phyloP scores from a whole-genome alignment of 2,797 vertebrate genomes.

The Leptodactylus fallax region DNA sequence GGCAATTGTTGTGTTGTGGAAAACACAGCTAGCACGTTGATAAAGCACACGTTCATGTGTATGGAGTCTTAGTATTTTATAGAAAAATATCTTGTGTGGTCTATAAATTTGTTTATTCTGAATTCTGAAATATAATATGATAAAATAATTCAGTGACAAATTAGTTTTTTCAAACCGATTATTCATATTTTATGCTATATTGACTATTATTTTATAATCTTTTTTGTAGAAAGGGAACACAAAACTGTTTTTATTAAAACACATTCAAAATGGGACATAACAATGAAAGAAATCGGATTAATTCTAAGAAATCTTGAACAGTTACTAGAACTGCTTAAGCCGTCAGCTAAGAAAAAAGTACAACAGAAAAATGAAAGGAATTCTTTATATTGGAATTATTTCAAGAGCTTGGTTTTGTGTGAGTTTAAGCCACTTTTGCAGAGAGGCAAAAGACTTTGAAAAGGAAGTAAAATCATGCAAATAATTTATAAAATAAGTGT shows the following conservation, averaged over 20 bases:
- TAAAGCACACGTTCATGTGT: too few relatives aligned
- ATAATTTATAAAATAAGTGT: constrained; percentile 58
- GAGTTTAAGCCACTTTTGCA: constrained; percentile 60
- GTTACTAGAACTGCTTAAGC: constrained; percentile 44
- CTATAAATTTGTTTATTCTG: not conserved
- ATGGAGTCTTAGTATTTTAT: too few relatives aligned
- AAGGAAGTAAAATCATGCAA: constrained; percentile 54
- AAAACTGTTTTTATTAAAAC: constrained; percentile 2
- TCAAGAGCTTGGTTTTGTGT: constrained; percentile 64
- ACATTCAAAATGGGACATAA: constrained; percentile 12
- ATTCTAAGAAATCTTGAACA: constrained; percentile 35
- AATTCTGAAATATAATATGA: not conserved
- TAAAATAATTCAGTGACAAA: not conserved
- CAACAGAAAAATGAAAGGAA: constrained; percentile 66
- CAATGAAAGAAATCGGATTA: constrained; percentile 50
- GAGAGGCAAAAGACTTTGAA: constrained; percentile 57
- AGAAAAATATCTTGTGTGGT: not conserved
- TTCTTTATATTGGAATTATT: constrained; percentile 63
- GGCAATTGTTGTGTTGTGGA: too few relatives aligned
- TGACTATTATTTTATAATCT: constrained; percentile 32
- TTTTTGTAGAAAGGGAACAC: constrained; percentile 27
- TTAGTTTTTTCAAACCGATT: not conserved
- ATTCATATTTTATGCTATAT: not conserved
- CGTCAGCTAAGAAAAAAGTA: constrained; percentile 55
- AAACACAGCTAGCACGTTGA: too few relatives aligned